phyloP scores from a whole-genome alignment of 2,113 vertebrate genomes.

The Platycercus adscitus region DNA sequence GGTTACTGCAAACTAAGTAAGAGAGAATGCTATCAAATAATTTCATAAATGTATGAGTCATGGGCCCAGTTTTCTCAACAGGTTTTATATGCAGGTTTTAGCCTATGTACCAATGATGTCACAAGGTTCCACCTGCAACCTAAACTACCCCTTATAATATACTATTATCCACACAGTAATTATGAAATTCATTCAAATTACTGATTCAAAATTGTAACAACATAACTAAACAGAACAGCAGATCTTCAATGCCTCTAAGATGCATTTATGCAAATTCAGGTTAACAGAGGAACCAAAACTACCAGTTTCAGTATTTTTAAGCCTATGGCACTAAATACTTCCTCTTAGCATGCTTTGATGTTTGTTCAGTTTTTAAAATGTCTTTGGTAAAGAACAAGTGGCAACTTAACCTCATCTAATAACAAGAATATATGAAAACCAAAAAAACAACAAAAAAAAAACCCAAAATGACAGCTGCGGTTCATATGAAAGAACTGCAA shows the following conservation, averaged over 20 bases:
- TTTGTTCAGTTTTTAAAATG: neutral
- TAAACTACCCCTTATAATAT: neutral
- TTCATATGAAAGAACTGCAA: neutral
- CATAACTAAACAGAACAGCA: neutral
- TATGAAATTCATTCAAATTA: neutral
- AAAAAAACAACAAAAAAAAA: neutral
- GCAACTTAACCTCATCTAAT: neutral
- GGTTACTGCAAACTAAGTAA: neutral
- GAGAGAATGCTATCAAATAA: neutral
- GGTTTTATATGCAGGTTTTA: neutral
- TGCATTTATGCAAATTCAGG: neutral
- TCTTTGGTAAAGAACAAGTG: neutral
- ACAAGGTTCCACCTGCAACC: neutral
- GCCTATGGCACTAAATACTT: fast-evolving
- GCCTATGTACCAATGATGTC: neutral
- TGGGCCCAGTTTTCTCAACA: neutral
- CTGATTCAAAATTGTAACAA: neutral
- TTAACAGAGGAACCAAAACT: neutral
- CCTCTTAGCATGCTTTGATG: neutral
- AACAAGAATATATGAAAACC: neutral
- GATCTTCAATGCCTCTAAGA: neutral
- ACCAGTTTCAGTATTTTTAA: neutral
- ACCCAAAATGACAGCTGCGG: fast-evolving
- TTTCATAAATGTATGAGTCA: neutral
- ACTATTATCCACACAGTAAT: neutral